Percentiles rank a stretch among this genome's conserved stretches.
These are phyloP conservation scores for Argyra leucocephala DNA, from an alignment of 2,888 invertebrate species.

Conservation along the genomic window DNA sequence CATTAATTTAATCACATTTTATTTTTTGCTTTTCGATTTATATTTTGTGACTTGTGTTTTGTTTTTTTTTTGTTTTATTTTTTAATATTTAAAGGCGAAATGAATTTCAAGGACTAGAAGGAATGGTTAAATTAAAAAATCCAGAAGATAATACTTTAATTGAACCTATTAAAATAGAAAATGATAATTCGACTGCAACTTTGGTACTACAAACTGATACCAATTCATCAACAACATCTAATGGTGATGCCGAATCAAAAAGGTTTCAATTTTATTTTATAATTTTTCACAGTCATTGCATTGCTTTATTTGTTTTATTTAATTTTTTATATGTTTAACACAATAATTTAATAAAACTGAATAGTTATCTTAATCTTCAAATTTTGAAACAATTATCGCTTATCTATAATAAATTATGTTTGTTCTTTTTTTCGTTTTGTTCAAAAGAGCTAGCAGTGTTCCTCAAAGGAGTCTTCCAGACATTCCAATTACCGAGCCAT, in stretches of 20 bases:
- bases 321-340: too few species aligned
- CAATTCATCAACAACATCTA: constrained; percentile 38
- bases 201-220: constrained; percentile 34
- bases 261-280: constrained; percentile 20
- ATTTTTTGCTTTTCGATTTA: neutral
- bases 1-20: neutral
- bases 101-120: constrained; percentile 61
- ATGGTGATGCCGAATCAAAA: constrained; percentile 31
- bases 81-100: constrained; percentile 41
- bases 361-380: too few species aligned
- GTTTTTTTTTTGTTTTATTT: constrained; percentile 17
- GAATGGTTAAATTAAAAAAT: constrained; percentile 63
- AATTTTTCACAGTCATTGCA: neutral
- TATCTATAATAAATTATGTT: too few species aligned
- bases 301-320: neutral
- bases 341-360: too few species aligned
- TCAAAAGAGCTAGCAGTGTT: constrained; percentile 35
- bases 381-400: too few species aligned
- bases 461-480: constrained; percentile 74
- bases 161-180: constrained; percentile 25
- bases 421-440: neutral
- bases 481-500: constrained; percentile 63
- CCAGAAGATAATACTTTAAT: constrained; percentile 52
- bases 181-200: constrained; percentile 19
- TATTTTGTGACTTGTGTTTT: constrained; percentile 12